Conservation (phyloP, 2,888 invertebrate species). For the Herminia tarsipennalis region DNA sequence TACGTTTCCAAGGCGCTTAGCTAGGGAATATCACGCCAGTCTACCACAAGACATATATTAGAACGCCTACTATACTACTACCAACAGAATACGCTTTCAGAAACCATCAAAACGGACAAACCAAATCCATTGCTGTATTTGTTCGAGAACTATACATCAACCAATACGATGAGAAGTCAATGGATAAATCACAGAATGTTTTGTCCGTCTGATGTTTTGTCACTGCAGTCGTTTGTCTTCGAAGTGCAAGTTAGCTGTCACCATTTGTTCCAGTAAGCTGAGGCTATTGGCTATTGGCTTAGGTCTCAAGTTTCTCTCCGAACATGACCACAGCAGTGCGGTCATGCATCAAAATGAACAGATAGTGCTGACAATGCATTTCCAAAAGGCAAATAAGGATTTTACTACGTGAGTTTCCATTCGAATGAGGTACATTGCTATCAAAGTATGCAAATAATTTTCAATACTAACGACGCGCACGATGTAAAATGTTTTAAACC, state of each 20-base stretch:
- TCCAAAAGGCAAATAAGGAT: conserved; percentile 21
- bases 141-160: neutral
- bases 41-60: conserved; percentile 34
- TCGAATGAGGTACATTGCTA: conserved; percentile 14
- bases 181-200: conserved; percentile 10
- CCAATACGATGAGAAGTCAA: neutral
- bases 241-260: conserved; percentile 11
- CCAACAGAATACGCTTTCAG: conserved; percentile 22
- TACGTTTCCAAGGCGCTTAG: conserved; percentile 12
- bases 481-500: too few relatives aligned
- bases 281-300: conserved; percentile 22
- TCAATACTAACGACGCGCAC: too few relatives aligned
- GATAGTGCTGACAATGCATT: conserved; percentile 30
- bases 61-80: conserved; percentile 23
- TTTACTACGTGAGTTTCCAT: neutral
- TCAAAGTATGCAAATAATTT: neutral
- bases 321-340: conserved; percentile 33
- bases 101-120: neutral
- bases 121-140: conserved; percentile 16
- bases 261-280: conserved; percentile 22
- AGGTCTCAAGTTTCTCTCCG: conserved; percentile 32
- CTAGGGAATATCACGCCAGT: conserved; percentile 18
- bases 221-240: neutral
- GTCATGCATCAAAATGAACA: conserved; percentile 37
- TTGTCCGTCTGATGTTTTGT: conserved; percentile 1